Evolutionary conservation across 2,888 invertebrate genomes (phyloP), one percentile per base, ranked within the genome.

Genomic region (Spialia ferax): DNA sequence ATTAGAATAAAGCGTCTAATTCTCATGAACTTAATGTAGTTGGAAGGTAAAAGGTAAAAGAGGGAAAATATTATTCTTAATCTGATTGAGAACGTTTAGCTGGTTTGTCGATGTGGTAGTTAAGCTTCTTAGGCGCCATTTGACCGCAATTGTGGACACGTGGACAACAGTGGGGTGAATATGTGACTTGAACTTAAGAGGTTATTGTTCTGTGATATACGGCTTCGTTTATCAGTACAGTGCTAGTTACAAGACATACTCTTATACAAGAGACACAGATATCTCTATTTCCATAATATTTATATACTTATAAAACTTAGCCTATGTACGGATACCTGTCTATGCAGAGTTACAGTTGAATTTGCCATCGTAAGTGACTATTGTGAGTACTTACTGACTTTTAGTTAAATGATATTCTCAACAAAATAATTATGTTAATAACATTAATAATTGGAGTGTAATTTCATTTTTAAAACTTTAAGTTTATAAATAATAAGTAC

Each of bases 111-210:
- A 79, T 82, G 83, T 81, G 79, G 52, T 68, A 45, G 69, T 73
- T 87, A 89, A 89, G 87, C 88, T 82, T 78, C 85, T 89, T 89
- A 88, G 73, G 70, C 69, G 74, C 78, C 83, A 85, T 85, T 90
- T 89, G 87, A 88, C 88, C 89, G 85, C 82, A 78, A 84, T 85
- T 76, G 78, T 75, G 75, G 38, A 66, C 61, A 70, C 70, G 60
- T 68, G 65, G 61, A 52, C 62, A 15, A 65, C 66, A 45, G 60
- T 66, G n/a, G 59, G 3, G 42, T 66, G 11, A 23, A 35, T 38
- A 26, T 45, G 22, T 20, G 18, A 48, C 11, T 48, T 48, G 48
- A 22, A 42, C 26, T 52, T 59, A 56, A 42, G 59, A 54, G 60
- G 22, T 59, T 60, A 54, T 59, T 66, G 66, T 66, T 66, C 38